A percentile compares a stretch with the other conserved stretches of the same genome.
Evolutionary conservation across 2,888 invertebrate genomes (phyloP).

Genomic region (Loripinus fragilis): DNA sequence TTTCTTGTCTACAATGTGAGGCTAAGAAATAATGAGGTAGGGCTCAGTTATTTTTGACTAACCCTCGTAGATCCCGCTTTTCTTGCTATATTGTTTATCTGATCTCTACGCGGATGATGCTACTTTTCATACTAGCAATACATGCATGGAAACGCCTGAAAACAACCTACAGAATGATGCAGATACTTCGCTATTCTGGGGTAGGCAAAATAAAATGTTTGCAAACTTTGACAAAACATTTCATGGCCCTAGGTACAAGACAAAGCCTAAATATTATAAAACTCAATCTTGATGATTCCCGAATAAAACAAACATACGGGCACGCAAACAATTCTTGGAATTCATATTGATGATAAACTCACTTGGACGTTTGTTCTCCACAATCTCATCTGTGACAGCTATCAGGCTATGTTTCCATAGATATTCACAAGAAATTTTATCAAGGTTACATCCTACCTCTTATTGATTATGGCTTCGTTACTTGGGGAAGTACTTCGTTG

Average conservation of each 20-base stretch:
- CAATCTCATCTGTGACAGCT: background rate
- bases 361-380: background rate
- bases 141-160: background rate
- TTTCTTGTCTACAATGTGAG: too few relatives aligned
- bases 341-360: background rate
- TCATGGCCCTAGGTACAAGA: too few relatives aligned
- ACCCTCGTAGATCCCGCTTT: background rate
- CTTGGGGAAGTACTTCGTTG: background rate
- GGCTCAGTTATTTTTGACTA: background rate
- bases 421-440: background rate
- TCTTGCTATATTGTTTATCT: background rate
- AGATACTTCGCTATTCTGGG: background rate
- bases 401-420: background rate
- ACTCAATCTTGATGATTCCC: background rate
- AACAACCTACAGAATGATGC: background rate
- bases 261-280: too few relatives aligned
- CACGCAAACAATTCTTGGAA: background rate
- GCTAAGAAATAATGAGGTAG: too few relatives aligned
- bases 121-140: background rate
- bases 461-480: background rate
- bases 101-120: background rate
- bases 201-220: background rate
- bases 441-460: background rate
- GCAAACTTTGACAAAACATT: background rate
- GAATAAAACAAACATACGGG: background rate